These are phyloP conservation scores for Meteorus colon DNA, from an alignment of 2,888 invertebrate species.

Conservation along the genomic window DNA sequence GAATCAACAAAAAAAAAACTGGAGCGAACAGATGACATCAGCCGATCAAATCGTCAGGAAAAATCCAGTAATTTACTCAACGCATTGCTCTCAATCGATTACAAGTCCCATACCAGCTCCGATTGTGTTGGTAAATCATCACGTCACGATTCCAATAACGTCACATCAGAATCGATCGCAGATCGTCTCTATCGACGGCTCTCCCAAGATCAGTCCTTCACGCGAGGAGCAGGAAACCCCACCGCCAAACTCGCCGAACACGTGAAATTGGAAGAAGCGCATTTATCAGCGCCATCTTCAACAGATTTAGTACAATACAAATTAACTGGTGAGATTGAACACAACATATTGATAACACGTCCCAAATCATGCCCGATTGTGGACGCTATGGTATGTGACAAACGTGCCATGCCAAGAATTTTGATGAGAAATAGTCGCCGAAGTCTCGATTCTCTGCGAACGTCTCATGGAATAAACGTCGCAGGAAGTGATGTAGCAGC, in stretches of 20 bases:
- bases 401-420: conserved; percentile 42
- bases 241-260: conserved; percentile 63
- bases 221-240: conserved; percentile 46
- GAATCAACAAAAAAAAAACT: conserved; percentile 10
- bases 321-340: neutral
- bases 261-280: conserved; percentile 74
- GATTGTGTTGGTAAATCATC: conserved; percentile 55
- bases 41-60: conserved; percentile 1
- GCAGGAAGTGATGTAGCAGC: neutral
- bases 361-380: conserved; percentile 37
- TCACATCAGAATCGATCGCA: conserved; percentile 16
- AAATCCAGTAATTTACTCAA: conserved; percentile 57
- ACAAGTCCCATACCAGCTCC: conserved; percentile 67
- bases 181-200: conserved; percentile 37
- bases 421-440: conserved; percentile 49
- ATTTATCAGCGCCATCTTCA: conserved; percentile 72
- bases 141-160: conserved; percentile 2
- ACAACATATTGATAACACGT: neutral
- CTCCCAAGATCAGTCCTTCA: conserved; percentile 37
- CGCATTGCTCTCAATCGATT: conserved; percentile 68
- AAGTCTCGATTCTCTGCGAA: conserved; percentile 43
- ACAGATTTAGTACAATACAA: conserved; percentile 64
- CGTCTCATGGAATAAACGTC: neutral
- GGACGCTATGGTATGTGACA: conserved; percentile 37
- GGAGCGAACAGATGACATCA: conserved; percentile 19